phyloP scores from a whole-genome alignment of 53 echinoderm and acorn worm genomes.

The Hippasteria phrygiana region DNA sequence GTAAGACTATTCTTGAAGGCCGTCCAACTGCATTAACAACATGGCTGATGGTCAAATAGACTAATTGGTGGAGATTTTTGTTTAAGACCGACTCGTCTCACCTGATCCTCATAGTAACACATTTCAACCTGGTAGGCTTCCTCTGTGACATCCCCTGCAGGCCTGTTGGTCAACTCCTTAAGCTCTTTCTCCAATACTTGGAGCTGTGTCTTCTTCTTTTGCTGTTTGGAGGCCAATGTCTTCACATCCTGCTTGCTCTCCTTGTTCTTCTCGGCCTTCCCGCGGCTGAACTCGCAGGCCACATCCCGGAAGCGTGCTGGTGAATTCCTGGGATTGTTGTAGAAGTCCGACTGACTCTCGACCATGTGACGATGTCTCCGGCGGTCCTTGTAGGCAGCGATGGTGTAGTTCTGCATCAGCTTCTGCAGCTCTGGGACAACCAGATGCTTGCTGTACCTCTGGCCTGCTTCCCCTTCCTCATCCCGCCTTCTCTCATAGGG shows the following conservation, averaged over 20 bases:
- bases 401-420: conserved; percentile 69
- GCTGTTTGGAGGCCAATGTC: not conserved
- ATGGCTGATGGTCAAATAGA: no score
- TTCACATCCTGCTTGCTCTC: conserved; percentile 33
- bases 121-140: conserved; percentile 27
- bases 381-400: conserved; percentile 39
- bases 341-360: conserved; percentile 17
- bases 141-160: not conserved
- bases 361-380: not conserved
- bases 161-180: not conserved
- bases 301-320: conserved; percentile 46
- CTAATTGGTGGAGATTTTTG: no score
- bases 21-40: not conserved
- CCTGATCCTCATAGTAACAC: conserved; percentile 51
- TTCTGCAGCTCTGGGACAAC: conserved; percentile 49
- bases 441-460: conserved; percentile 25
- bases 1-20: not conserved
- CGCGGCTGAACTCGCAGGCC: conserved; percentile 22
- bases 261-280: conserved; percentile 10
- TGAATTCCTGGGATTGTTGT: not conserved
- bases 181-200: conserved; percentile 17
- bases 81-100: conserved; percentile 19
- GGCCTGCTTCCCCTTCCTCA: not conserved
- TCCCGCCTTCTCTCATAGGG: conserved; percentile 48
- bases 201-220: conserved; percentile 40